Percentiles rank a stretch among this genome's conserved stretches.
These are phyloP conservation scores for Pollicipes pollicipes DNA, from an alignment of 1,140 invertebrate species.

Conservation along the genomic window DNA sequence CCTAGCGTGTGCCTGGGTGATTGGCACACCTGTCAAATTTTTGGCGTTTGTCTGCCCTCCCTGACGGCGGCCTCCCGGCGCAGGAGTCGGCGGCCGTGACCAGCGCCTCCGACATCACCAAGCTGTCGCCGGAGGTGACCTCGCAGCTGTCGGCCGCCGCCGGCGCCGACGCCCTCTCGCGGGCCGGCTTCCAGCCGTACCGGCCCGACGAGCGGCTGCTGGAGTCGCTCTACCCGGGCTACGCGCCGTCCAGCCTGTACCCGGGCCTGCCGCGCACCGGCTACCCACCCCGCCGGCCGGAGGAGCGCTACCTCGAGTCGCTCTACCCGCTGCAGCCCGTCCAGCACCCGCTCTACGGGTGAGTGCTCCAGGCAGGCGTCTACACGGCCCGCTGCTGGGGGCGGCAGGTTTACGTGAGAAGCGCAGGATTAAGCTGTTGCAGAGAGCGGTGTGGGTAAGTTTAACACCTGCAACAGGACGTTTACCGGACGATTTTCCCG, in stretches of 20 bases:
- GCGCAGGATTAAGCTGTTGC: no score
- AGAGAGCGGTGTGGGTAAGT: no score
- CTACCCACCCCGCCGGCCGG: not conserved
- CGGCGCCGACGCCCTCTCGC: not conserved
- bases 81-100: not conserved
- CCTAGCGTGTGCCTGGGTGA: no score
- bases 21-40: no score
- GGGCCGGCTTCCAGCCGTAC: not conserved
- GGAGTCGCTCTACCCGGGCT: not conserved
- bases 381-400: no score
- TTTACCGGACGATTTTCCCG: no score
- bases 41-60: no score
- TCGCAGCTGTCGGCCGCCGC: not conserved
- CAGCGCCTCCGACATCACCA: not conserved
- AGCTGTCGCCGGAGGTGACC: not conserved
- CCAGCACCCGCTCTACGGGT: not conserved
- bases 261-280: no score
- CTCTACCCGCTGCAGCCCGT: not conserved
- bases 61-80: no score
- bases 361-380: no score
- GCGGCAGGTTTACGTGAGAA: no score
- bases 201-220: not conserved
- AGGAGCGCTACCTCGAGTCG: not conserved
- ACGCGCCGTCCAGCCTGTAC: not conserved
- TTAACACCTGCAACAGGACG: no score